A percentile compares a stretch with the other conserved stretches of the same genome.
phyloP scores from a whole-genome alignment of 2,113 vertebrate species.

The Dipodomys merriami region DNA sequence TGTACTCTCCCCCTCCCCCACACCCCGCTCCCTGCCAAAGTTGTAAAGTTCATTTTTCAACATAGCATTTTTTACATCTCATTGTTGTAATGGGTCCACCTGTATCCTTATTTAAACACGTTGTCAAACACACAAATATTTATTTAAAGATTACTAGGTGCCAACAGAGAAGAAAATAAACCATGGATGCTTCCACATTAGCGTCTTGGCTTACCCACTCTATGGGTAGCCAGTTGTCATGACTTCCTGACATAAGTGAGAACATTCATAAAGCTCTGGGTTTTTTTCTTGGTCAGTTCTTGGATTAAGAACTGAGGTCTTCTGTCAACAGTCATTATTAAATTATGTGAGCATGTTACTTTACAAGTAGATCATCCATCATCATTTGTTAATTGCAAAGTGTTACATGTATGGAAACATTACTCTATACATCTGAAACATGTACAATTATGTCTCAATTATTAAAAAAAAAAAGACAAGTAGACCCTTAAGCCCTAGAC shows the following conservation, averaged over 20 bases:
- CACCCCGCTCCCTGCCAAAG: too few relatives aligned
- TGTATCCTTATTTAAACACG: too few relatives aligned
- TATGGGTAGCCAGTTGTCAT: not conserved
- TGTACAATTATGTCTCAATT: not conserved
- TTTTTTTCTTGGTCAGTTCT: not conserved
- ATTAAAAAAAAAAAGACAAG: not conserved
- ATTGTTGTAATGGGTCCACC: too few relatives aligned
- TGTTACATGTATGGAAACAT: not conserved
- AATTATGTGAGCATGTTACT: not conserved
- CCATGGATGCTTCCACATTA: not conserved
- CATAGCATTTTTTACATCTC: too few relatives aligned
- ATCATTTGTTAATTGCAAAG: not conserved
- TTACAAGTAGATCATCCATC: not conserved
- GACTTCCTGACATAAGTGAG: not conserved
- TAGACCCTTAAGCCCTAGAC: not conserved
- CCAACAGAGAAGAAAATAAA: slow-evolving; percentile 1
- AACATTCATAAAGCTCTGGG: too few relatives aligned
- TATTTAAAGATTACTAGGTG: not conserved
- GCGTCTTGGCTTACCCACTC: not conserved
- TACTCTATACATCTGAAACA: not conserved
- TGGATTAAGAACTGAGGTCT: not conserved
- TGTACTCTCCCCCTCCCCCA: too few relatives aligned
- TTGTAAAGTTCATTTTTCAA: too few relatives aligned
- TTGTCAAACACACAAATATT: slow-evolving; percentile 10
- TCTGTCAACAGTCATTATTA: not conserved